Percentiles rank a stretch among this genome's conserved stretches.
Evolutionary conservation across 2,797 vertebrate species (phyloP).

Genomic region (Heliangelus exortis): DNA sequence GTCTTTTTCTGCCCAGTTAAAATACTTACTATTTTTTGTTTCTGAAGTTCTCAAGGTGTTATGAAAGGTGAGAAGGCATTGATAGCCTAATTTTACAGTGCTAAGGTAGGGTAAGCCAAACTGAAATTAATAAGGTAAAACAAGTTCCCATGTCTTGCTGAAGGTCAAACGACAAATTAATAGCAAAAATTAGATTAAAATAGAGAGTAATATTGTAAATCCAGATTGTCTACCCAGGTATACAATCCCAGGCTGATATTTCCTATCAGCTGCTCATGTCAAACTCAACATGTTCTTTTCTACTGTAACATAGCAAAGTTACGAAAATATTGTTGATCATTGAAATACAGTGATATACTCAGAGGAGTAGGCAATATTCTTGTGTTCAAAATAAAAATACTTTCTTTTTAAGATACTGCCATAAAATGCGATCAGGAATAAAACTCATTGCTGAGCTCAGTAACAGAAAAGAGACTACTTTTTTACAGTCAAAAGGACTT

Average conservation of each 20-base stretch:
- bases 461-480: conserved; percentile 10
- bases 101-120: neutral
- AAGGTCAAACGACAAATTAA: neutral
- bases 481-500: neutral
- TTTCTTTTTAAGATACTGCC: conserved; percentile 3
- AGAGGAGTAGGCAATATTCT: neutral
- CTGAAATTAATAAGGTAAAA: neutral
- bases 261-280: neutral
- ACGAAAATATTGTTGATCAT: neutral
- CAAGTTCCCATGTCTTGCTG: neutral
- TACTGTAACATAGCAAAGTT: neutral
- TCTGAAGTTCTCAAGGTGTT: neutral
- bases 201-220: neutral
- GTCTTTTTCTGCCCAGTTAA: neutral
- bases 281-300: neutral
- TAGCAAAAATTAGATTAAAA: neutral
- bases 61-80: neutral
- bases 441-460: neutral
- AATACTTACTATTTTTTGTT: neutral
- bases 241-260: neutral
- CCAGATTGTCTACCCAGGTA: neutral
- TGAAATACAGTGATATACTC: neutral
- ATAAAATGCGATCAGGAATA: neutral
- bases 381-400: conserved; percentile 30
- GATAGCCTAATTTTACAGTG: neutral